These are phyloP conservation scores for Stigmatopora nigra DNA, from an alignment of 2,113 vertebrate genomes.

Conservation along the genomic window DNA sequence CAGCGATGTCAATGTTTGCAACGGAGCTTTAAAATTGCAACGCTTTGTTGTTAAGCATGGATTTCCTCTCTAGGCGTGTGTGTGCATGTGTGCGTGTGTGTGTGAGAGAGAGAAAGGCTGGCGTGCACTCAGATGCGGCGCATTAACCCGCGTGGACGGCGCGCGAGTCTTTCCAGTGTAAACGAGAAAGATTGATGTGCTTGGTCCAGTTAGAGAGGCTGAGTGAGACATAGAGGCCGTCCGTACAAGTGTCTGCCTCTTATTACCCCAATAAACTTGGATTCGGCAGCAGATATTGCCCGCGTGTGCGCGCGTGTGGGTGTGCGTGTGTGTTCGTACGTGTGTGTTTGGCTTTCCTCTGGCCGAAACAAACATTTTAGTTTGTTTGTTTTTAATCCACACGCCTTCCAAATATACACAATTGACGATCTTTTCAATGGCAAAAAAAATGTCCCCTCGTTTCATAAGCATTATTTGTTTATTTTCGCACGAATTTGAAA, in stretches of 20 bases:
- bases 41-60: slow-evolving; percentile 73
- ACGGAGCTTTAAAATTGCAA: slow-evolving; percentile 85
- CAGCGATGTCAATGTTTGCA: slow-evolving; percentile 73
- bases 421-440: no score
- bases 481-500: no score
- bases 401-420: neutral
- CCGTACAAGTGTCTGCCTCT: slow-evolving; percentile 55
- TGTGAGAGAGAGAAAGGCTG: slow-evolving; percentile 98
- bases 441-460: no score
- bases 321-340: no score
- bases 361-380: no score
- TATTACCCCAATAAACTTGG: slow-evolving; percentile 57
- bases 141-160: slow-evolving; percentile 97
- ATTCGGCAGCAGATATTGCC: slow-evolving; percentile 43
- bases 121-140: slow-evolving; percentile 98
- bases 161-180: slow-evolving; percentile 94
- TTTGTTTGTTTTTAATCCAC: neutral
- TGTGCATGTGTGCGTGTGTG: slow-evolving; percentile 96
- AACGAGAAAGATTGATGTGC: slow-evolving; percentile 88
- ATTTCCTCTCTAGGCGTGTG: slow-evolving; percentile 98
- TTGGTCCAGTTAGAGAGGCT: slow-evolving; percentile 83
- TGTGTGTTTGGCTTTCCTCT: no score
- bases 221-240: slow-evolving; percentile 67
- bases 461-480: no score
- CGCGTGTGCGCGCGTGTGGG: neutral